These are phyloP conservation scores for Heliconius cydno DNA, from an alignment of 2,888 invertebrate species.

Conservation along the genomic window DNA sequence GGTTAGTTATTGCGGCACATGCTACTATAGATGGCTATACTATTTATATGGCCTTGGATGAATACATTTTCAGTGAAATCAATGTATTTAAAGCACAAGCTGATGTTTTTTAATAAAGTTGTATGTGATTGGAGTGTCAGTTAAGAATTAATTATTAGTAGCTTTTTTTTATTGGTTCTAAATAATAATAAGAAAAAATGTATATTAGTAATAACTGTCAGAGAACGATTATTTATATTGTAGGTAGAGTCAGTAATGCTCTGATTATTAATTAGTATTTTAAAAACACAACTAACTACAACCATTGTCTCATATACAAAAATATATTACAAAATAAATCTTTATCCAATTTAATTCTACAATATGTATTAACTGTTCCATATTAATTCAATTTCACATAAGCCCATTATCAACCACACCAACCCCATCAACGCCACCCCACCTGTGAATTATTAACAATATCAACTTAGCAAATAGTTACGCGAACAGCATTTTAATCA, in stretches of 20 bases:
- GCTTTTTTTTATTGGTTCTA: neutral
- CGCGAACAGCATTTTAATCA: slow-evolving; percentile 83
- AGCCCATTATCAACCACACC: slow-evolving; percentile 57
- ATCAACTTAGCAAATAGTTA: slow-evolving; percentile 81
- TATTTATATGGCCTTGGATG: slow-evolving; percentile 41
- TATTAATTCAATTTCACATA: slow-evolving; percentile 29
- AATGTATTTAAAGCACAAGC: neutral
- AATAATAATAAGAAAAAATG: neutral
- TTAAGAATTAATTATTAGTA: neutral
- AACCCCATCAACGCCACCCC: slow-evolving; percentile 67
- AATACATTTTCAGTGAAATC: slow-evolving; percentile 39
- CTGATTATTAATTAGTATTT: neutral
- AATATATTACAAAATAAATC: neutral
- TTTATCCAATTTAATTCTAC: neutral
- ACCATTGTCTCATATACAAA: neutral
- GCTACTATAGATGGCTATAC: slow-evolving; percentile 39
- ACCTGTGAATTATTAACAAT: slow-evolving; percentile 81
- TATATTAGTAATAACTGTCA: neutral
- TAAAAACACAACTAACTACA: neutral
- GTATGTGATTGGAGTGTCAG: neutral
- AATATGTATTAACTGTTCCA: neutral
- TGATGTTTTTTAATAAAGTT: neutral
- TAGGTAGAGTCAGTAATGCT: neutral
- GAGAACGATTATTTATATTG: neutral
- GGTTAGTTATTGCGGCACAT: slow-evolving; percentile 60